Percentiles rank a stretch among this genome's conserved stretches.
phyloP scores from a whole-genome alignment of 2,797 vertebrate species.

The Pipistrellus pygmaeus region DNA sequence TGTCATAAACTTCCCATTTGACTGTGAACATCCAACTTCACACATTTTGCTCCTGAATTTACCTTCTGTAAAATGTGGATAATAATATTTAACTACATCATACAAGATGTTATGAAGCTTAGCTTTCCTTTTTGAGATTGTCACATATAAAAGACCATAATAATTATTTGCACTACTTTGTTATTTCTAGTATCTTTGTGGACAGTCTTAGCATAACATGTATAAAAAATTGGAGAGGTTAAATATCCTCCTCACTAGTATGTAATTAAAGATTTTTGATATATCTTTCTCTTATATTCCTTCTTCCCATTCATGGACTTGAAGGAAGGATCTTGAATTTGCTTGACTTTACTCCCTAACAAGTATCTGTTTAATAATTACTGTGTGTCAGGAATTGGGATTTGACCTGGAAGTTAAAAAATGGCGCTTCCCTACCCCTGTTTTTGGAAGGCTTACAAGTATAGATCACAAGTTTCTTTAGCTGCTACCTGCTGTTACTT shows the following conservation, averaged over 20 bases:
- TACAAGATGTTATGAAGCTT: conserved; percentile 67
- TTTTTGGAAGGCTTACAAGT: conserved; percentile 3
- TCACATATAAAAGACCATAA: conserved; percentile 56
- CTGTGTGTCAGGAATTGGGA: neutral
- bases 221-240: conserved; percentile 15
- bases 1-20: conserved; percentile 66
- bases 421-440: neutral
- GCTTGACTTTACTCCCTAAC: neutral
- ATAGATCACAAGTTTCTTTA: conserved; percentile 11
- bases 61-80: conserved; percentile 70
- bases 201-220: neutral
- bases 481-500: neutral
- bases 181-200: conserved; percentile 45
- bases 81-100: conserved; percentile 72
- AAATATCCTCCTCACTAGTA: neutral
- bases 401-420: conserved; percentile 12
- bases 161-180: conserved; percentile 38
- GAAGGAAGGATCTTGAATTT: neutral
- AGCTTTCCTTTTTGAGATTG: conserved; percentile 39
- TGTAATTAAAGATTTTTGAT: neutral
- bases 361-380: neutral
- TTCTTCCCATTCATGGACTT: neutral
- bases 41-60: conserved; percentile 64
- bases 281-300: neutral
- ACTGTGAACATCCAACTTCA: conserved; percentile 56